Conservation (phyloP, 2,797 vertebrate species). For the Enteromius radiatus region DNA sequence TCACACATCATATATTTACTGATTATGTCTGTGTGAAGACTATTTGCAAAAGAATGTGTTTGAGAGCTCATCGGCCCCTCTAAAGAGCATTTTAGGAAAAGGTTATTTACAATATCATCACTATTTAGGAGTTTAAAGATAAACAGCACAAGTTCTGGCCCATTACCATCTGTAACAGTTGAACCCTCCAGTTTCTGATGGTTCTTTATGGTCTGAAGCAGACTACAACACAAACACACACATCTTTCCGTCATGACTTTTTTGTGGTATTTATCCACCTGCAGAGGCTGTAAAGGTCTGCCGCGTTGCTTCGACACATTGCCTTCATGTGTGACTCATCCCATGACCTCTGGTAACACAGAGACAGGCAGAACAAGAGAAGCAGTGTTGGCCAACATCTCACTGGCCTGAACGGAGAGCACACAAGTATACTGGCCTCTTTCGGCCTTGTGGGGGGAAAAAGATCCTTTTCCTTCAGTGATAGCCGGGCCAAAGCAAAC, state of each 20-base stretch:
- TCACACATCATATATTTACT: background rate
- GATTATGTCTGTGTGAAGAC: background rate
- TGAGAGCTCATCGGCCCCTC: background rate
- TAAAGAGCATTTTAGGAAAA: background rate
- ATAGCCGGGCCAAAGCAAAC: slow-evolving; percentile 49
- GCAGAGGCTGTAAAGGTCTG: slow-evolving; percentile 47
- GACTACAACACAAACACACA: slow-evolving; percentile 32
- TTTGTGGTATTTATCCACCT: slow-evolving; percentile 59
- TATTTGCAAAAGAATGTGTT: background rate
- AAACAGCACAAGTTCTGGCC: slow-evolving; percentile 68
- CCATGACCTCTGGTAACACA: slow-evolving; percentile 53
- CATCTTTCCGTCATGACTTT: slow-evolving; percentile 34
- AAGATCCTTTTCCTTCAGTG: slow-evolving; percentile 42
- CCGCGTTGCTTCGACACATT: slow-evolving; percentile 43
- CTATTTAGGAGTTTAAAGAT: slow-evolving; percentile 59
- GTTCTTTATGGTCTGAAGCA: slow-evolving; percentile 47
- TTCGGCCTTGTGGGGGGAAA: slow-evolving; percentile 46
- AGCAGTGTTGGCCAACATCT: slow-evolving; percentile 58
- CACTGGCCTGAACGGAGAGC: slow-evolving; percentile 34
- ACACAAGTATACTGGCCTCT: slow-evolving; percentile 35
- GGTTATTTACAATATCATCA: slow-evolving; percentile 44
- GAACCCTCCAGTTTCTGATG: slow-evolving; percentile 49
- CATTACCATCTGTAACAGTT: slow-evolving; percentile 40
- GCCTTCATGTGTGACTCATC: slow-evolving; percentile 56
- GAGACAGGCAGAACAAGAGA: slow-evolving; percentile 59